phyloP scores from a whole-genome alignment of 2,113 vertebrate genomes.

The Upupa epops region DNA sequence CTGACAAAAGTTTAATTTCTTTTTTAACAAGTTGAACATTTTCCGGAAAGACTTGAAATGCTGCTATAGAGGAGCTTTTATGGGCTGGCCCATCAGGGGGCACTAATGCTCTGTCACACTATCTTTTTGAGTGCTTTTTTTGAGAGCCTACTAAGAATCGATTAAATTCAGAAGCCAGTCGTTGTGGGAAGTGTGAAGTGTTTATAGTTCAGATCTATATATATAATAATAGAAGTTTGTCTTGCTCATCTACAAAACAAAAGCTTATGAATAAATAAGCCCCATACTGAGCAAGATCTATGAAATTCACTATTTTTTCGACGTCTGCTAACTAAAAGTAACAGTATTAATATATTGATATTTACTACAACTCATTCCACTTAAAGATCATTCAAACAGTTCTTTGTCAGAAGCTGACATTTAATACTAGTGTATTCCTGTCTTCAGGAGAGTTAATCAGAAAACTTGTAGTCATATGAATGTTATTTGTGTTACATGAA shows the following conservation, averaged over 20 bases:
- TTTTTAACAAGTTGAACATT: neutral
- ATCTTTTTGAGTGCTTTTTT: slow-evolving; percentile 8
- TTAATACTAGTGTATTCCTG: slow-evolving; percentile 25
- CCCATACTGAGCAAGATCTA: slow-evolving; percentile 42
- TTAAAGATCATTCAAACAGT: slow-evolving; percentile 19
- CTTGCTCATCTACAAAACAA: slow-evolving; percentile 54
- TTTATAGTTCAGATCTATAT: slow-evolving; percentile 73
- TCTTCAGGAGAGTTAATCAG: slow-evolving; percentile 1
- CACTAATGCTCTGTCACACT: slow-evolving; percentile 60
- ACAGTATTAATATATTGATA: neutral
- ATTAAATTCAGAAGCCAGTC: slow-evolving; percentile 62
- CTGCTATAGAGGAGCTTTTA: neutral
- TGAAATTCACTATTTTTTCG: slow-evolving; percentile 36
- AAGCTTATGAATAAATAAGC: slow-evolving; percentile 45
- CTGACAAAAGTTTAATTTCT: rapidly evolving
- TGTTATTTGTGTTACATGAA: neutral
- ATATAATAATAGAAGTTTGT: slow-evolving; percentile 60
- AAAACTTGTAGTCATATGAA: neutral
- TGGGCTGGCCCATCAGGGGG: slow-evolving; percentile 70
- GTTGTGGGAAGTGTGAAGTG: slow-evolving; percentile 64
- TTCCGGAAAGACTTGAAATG: neutral
- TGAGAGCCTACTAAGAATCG: slow-evolving; percentile 37
- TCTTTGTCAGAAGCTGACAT: slow-evolving; percentile 11
- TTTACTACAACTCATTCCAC: slow-evolving; percentile 29
- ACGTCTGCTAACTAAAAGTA: slow-evolving; percentile 11